Evolutionary conservation across 1,140 invertebrate genomes (phyloP).

Genomic region (Potamilus streckersoni): DNA sequence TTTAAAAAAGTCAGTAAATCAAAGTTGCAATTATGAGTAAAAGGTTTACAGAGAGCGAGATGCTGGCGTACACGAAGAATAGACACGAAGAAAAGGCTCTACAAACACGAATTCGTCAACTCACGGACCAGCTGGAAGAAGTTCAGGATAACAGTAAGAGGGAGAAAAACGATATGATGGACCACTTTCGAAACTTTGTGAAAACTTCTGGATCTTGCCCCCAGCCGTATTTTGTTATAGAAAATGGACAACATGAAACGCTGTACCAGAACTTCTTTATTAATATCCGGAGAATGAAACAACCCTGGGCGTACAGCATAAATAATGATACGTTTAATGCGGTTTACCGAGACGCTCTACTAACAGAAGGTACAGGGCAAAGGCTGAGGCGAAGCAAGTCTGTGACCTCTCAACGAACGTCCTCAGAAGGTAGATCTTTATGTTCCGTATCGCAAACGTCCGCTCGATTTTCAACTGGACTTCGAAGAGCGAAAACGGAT

Average conservation of each 20-base stretch:
- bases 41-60: constrained; percentile 27
- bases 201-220: constrained; percentile 17
- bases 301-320: constrained; percentile 25
- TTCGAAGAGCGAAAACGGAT: constrained; percentile 6
- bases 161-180: constrained; percentile 11
- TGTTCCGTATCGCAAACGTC: neutral
- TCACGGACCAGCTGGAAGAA: constrained; percentile 10
- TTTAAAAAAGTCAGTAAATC: too few species aligned
- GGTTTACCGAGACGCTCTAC: constrained; percentile 13
- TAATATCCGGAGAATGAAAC: neutral
- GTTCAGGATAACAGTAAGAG: constrained; percentile 13
- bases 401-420: neutral
- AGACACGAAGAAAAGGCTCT: constrained; percentile 20
- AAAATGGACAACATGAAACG: constrained; percentile 9
- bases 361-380: neutral
- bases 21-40: constrained; percentile 4
- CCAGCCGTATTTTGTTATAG: neutral
- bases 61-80: constrained; percentile 23
- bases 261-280: neutral
- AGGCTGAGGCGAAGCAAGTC: neutral
- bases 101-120: constrained; percentile 6
- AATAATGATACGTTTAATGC: constrained; percentile 23
- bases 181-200: constrained; percentile 11
- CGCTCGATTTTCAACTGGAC: neutral
- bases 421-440: neutral